A percentile compares a stretch with the other conserved stretches of the same genome.
Evolutionary conservation across 2,888 invertebrate species (phyloP).

Genomic region (Xanthia icteritia): DNA sequence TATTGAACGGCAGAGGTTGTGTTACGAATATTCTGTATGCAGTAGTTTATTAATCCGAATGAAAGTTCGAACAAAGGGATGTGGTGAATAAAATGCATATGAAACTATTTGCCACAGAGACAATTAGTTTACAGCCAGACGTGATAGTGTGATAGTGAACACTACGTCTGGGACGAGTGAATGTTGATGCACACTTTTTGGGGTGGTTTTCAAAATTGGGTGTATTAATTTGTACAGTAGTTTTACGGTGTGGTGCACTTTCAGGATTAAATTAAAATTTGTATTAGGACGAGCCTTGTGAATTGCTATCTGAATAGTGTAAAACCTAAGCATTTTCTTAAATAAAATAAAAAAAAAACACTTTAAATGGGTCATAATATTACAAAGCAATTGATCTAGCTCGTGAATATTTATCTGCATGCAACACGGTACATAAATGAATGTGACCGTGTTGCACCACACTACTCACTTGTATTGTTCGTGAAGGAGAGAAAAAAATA

Average conservation of each 20-base stretch:
- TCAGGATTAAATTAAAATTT: background rate
- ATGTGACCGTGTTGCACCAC: slow-evolving; percentile 20
- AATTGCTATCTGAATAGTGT: slow-evolving; percentile 38
- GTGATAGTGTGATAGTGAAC: too few species aligned
- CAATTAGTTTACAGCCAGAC: background rate
- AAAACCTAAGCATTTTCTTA: background rate
- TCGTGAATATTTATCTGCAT: slow-evolving; percentile 12
- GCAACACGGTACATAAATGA: slow-evolving; percentile 19
- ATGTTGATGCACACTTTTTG: slow-evolving; percentile 21
- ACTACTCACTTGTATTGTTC: slow-evolving; percentile 31
- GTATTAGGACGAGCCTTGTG: slow-evolving; percentile 32
- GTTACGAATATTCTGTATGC: background rate
- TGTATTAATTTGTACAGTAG: slow-evolving; percentile 35
- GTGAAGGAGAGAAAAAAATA: slow-evolving; percentile 82
- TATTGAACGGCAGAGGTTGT: background rate
- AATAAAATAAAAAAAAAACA: background rate
- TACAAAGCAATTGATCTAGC: slow-evolving; percentile 21
- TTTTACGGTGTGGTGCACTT: slow-evolving; percentile 62
- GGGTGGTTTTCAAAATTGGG: slow-evolving; percentile 58
- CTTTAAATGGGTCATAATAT: background rate
- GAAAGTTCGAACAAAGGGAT: background rate
- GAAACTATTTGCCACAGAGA: background rate
- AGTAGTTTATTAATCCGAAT: background rate
- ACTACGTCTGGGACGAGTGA: background rate
- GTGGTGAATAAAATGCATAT: background rate